phyloP scores from a whole-genome alignment of 2,888 invertebrate species.

The Cheilosia grossa region DNA sequence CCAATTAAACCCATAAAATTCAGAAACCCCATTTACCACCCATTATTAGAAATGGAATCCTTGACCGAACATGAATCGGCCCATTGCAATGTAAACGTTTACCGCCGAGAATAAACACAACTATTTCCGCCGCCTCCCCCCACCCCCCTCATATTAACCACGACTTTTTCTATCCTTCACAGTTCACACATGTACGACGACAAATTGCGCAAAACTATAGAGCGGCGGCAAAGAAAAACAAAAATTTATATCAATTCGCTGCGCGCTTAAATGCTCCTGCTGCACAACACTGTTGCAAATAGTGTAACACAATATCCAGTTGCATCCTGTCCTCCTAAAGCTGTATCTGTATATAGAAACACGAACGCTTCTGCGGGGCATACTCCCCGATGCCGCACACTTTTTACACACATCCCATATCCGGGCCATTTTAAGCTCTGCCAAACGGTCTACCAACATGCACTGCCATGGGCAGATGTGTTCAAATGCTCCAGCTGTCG shows the following conservation, averaged over 20 bases:
- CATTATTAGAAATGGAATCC: neutral
- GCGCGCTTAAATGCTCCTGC: constrained; percentile 7
- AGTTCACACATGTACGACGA: constrained; percentile 14
- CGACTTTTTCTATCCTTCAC: constrained; percentile 13
- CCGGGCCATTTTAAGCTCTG: constrained; percentile 16
- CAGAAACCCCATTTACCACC: too few species aligned
- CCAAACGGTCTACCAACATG: constrained; percentile 29
- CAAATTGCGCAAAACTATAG: constrained; percentile 9
- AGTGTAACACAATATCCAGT: constrained; percentile 30
- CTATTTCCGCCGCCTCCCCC: constrained; percentile 13
- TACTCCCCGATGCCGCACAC: constrained; percentile 27
- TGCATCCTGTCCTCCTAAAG: constrained; percentile 4
- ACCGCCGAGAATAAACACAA: constrained; percentile 23
- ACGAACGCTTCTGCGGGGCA: constrained; percentile 36
- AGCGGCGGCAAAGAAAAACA: constrained; percentile 1
- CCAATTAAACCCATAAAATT: too few species aligned
- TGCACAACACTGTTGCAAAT: constrained; percentile 23
- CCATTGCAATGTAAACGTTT: constrained; percentile 20
- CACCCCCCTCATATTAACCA: constrained; percentile 1
- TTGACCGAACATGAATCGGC: neutral
- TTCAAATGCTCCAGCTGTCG: constrained; percentile 33
- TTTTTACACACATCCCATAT: constrained; percentile 16
- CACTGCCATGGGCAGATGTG: constrained; percentile 47
- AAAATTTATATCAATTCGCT: constrained; percentile 28
- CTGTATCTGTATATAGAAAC: neutral